Evolutionary conservation across 2,888 invertebrate genomes (phyloP).

Genomic region (Odontothrips loti): DNA sequence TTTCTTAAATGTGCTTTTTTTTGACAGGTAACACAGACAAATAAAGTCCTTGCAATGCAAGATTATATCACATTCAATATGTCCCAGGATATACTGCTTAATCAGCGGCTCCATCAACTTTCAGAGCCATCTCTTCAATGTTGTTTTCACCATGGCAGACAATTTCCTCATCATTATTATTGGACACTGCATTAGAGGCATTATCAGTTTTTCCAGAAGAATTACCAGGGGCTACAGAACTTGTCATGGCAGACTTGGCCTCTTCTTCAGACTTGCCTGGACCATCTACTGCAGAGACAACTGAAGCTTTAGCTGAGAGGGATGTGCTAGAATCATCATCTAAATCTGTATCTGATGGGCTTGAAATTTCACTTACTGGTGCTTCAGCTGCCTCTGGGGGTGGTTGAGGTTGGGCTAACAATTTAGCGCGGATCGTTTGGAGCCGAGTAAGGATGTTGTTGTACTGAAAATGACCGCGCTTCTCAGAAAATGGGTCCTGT

Average conservation of each 20-base stretch:
- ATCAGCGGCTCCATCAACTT: neutral
- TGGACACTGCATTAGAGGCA: neutral
- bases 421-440: conserved; percentile 38
- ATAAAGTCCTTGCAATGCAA: neutral
- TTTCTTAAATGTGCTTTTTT: neutral
- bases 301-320: neutral
- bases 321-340: neutral
- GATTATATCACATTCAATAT: neutral
- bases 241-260: neutral
- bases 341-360: neutral
- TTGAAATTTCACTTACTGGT: neutral
- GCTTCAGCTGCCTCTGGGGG: neutral
- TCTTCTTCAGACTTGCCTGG: neutral
- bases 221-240: neutral
- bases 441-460: conserved; percentile 39
- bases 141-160: neutral
- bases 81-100: neutral
- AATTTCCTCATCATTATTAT: neutral
- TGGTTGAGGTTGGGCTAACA: conserved; percentile 33
- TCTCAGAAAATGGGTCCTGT: conserved; percentile 43
- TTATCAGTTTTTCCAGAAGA: neutral
- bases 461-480: conserved; percentile 42
- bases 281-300: neutral
- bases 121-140: neutral
- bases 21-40: conserved; percentile 8